These are phyloP conservation scores for Latrodectus elegans DNA, from an alignment of 2,888 invertebrate genomes.

Conservation along the genomic window DNA sequence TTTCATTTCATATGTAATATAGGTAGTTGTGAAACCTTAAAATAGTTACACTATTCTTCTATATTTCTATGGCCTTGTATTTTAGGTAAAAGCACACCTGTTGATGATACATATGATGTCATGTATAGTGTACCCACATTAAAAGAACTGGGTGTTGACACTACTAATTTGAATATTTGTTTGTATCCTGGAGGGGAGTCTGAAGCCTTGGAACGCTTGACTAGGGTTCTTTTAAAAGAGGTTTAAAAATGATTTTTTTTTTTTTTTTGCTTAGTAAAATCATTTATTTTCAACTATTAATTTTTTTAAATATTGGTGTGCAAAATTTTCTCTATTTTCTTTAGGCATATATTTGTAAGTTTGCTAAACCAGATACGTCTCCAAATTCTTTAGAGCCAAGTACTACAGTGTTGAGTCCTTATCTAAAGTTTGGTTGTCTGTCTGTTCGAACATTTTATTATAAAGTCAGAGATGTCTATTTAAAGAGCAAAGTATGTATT, in stretches of 20 bases:
- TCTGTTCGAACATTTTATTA: constrained; percentile 89
- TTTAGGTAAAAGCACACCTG: constrained; percentile 81
- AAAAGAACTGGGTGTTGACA: constrained; percentile 90
- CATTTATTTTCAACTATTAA: neutral
- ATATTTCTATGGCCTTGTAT: constrained; percentile 73
- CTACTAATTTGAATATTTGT: constrained; percentile 82
- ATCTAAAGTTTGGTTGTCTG: constrained; percentile 88
- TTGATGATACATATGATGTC: constrained; percentile 85
- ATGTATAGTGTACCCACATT: constrained; percentile 88
- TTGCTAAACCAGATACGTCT: constrained; percentile 90
- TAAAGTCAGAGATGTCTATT: constrained; percentile 82
- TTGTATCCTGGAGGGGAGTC: constrained; percentile 88
- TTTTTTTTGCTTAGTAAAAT: neutral
- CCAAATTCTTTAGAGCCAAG: constrained; percentile 85
- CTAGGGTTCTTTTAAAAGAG: constrained; percentile 77
- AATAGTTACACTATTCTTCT: too few relatives aligned
- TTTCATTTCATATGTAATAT: too few relatives aligned
- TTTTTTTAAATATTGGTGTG: neutral
- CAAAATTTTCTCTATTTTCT: neutral
- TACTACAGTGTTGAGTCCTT: constrained; percentile 88
- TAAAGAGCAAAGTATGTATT: constrained; percentile 77
- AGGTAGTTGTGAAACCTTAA: too few relatives aligned
- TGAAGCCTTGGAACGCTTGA: constrained; percentile 82
- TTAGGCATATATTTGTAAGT: constrained; percentile 91
- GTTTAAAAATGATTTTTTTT: constrained; percentile 69